These are phyloP conservation scores for Acanthosepion pharaonis DNA, from an alignment of 2,888 invertebrate species.

Conservation along the genomic window DNA sequence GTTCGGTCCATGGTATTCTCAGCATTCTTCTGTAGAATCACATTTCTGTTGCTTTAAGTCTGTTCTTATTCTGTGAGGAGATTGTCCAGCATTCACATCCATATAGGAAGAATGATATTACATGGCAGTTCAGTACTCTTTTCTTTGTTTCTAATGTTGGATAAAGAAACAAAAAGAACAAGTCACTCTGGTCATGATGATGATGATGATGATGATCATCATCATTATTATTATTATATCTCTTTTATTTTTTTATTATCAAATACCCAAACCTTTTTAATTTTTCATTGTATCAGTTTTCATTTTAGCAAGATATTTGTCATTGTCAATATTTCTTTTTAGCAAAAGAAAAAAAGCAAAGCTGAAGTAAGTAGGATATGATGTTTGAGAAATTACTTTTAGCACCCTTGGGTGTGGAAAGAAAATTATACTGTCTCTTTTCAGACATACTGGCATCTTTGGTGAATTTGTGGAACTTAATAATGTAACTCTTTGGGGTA, in stretches of 20 bases:
- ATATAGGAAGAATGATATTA: no score
- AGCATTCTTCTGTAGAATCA: no score
- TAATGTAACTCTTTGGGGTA: neutral
- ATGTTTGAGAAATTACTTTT: slow-evolving; percentile 13
- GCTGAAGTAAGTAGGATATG: neutral
- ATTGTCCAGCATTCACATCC: no score
- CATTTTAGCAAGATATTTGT: neutral
- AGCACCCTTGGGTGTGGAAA: slow-evolving; percentile 6
- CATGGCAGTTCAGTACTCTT: no score
- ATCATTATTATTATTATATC: no score
- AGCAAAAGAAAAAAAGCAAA: neutral
- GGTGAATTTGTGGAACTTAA: neutral
- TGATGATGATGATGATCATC: no score
- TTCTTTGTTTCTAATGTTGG: no score
- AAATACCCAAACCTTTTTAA: neutral
- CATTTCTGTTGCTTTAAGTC: no score
- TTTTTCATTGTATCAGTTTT: neutral
- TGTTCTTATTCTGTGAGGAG: no score
- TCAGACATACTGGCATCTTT: slow-evolving; percentile 33
- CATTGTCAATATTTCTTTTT: slow-evolving; percentile 33
- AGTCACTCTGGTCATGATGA: no score
- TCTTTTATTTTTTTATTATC: neutral
- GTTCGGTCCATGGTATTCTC: no score
- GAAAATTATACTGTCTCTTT: slow-evolving; percentile 2
- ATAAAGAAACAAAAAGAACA: no score